Evolutionary conservation across 2,113 vertebrate species (phyloP).

Genomic region (Xenus cinereus): DNA sequence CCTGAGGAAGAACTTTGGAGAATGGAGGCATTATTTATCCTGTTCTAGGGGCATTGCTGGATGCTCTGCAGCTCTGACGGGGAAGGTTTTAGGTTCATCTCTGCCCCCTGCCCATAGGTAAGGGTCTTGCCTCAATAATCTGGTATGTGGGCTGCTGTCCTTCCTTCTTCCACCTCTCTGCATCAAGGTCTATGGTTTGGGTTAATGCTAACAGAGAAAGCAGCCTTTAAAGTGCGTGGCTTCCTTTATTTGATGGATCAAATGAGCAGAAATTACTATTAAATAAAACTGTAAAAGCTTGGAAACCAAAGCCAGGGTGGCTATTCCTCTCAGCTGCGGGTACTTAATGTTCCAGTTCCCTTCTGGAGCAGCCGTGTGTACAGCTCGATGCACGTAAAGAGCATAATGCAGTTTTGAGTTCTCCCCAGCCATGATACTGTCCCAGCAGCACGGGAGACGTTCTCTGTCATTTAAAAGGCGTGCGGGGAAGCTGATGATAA

Average conservation of each 20-base stretch:
- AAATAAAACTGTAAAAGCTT: neutral
- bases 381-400: neutral
- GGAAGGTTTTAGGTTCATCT: neutral
- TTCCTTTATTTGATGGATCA: neutral
- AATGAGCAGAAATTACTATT: neutral
- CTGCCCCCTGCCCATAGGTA: neutral
- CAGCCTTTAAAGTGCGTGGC: neutral
- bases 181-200: neutral
- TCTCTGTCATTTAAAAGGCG: neutral
- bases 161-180: neutral
- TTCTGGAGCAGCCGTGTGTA: neutral
- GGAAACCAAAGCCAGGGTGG: neutral
- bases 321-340: neutral
- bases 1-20: neutral
- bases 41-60: neutral
- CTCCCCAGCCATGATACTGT: neutral
- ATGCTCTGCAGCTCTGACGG: neutral
- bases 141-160: neutral
- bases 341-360: neutral
- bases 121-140: neutral
- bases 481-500: neutral
- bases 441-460: neutral
- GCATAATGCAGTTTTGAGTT: neutral
- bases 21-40: neutral
- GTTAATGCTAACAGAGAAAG: neutral